phyloP scores from a whole-genome alignment of 2,113 vertebrate genomes.

The Tricholaema leucomelas region DNA sequence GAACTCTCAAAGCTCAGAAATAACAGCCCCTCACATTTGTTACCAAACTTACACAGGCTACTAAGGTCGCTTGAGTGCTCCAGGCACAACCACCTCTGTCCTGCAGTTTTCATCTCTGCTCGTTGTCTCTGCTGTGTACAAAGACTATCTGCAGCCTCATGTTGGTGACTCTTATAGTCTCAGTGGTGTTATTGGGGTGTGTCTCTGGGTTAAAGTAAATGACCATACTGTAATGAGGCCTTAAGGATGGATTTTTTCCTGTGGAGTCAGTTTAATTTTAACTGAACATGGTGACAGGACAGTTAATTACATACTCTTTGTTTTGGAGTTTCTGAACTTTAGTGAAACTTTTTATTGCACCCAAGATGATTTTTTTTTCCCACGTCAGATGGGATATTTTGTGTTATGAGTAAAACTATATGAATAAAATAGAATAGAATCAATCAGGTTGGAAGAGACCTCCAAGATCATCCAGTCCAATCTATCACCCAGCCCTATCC shows the following conservation, averaged over 20 bases:
- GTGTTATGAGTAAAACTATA: not conserved
- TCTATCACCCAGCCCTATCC: too few relatives aligned
- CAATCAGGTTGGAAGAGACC: too few relatives aligned
- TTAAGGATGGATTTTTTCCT: not conserved
- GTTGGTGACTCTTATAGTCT: not conserved
- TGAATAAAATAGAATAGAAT: too few relatives aligned
- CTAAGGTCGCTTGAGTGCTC: not conserved
- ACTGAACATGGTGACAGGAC: not conserved
- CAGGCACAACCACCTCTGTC: not conserved
- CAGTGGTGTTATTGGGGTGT: not conserved
- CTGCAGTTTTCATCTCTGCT: not conserved
- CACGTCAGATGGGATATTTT: not conserved
- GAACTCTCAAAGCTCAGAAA: not conserved
- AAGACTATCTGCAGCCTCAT: not conserved
- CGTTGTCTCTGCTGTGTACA: not conserved
- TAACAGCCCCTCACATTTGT: not conserved
- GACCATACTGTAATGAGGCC: not conserved
- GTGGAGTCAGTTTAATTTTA: not conserved
- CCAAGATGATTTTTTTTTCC: not conserved
- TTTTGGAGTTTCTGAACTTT: not conserved
- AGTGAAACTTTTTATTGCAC: not conserved
- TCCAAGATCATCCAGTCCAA: too few relatives aligned
- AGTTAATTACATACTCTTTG: not conserved
- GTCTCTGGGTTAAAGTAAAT: not conserved
- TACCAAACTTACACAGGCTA: not conserved